Evolutionary conservation across 2,113 vertebrate genomes (phyloP), one percentile per base, ranked within the genome.

Genomic region (Rostratula benghalensis): DNA sequence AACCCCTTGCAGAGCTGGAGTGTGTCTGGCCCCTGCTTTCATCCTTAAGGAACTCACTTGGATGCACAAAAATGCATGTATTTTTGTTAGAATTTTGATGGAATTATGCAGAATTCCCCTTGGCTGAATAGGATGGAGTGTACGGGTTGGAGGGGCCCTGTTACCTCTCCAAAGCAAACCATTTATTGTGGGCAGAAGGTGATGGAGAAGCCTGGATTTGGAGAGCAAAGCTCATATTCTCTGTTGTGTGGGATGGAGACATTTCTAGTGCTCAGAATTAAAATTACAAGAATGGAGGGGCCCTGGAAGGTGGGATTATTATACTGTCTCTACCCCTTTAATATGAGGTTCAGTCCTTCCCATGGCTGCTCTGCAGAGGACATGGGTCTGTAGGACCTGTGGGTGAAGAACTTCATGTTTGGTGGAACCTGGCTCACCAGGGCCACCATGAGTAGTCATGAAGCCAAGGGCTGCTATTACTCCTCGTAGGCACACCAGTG

Each of bases 111-210:
- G 33, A 74, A 74, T 63, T 78, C 24, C 71, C 60, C 46, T 68
- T 50, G 23, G 30, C 46, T 1, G 9, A 39, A 46, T 31, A 9
- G 35, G 19, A 45, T 83, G 1, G 1, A 14, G 57, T 33, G 48
- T 41, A 16, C 6, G 20, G 50, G 14, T 27, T n/a, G 13, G n/a
- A 13, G 3, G 2, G 33, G 60, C 41, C 2, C 0, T 28, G 43
- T 39, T 74, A 10, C 10, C 7, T 57, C 69, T 87, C 61, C 73
- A 61, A 83, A 75, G 73, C 41, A 63, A 74, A 63, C 1, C 3
- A 8, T 73, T 68, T 50, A 54, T 28, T 33, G 35, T 12, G 67
- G 48, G 54, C 22, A 51, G 28, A 50, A 87, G 54, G 60, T 22
- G 67, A 10, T 41, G 73, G 60, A 51, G 48, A 68, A 69, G 54